Evolutionary conservation across 1,140 invertebrate species (phyloP), one percentile per base, ranked within the genome.

Genomic region (Pogonomyrmex barbatus): DNA sequence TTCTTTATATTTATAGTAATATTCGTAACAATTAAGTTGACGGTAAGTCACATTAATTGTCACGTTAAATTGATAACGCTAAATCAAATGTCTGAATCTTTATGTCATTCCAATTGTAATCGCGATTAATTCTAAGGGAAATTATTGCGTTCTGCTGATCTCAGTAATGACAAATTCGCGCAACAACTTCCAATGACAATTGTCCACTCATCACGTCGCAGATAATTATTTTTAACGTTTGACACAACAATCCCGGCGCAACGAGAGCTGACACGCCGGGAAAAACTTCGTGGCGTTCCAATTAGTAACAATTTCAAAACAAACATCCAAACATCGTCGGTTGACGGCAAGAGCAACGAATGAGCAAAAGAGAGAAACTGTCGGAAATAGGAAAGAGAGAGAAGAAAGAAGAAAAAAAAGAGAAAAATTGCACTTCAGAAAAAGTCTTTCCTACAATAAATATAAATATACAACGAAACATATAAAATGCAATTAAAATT

Each of bases 271-370:
- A 42, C 47, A 0, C 14, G 8, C 9, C 30, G 14, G 9, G 24
- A 73, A 47, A 54, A 86, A 82, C 36, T 54, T 73, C 71, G 86
- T 62, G 45, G 58, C 50, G 30, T 75, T 77, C 71, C 87, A 89
- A 89, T 89, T 89, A 89, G 76, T 60, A 89, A 89, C 62, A 83
- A 86, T 86, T 89, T 71, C 52, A 39, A 76, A 86, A 87, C 65
- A 87, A 89, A 86, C 56, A 68, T 86, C 70, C 75, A 76, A 88
- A 87, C 77, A 83, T 77, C 52, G 63, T 76, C 39, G 58, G 70
- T n/a, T 76, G 84, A 60, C 52, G 77, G 58, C 45, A 54, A 54
- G 9, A 75, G 39, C 45, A n/a, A 83, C 79, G 47, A 24, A 36
- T 39, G 12, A 58, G 33, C 2, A 42, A n/a, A 73, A 12, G 14